Base-by-base conservation (phyloP, 2,888 invertebrate species). In the Pedicia rivosa region DNA sequence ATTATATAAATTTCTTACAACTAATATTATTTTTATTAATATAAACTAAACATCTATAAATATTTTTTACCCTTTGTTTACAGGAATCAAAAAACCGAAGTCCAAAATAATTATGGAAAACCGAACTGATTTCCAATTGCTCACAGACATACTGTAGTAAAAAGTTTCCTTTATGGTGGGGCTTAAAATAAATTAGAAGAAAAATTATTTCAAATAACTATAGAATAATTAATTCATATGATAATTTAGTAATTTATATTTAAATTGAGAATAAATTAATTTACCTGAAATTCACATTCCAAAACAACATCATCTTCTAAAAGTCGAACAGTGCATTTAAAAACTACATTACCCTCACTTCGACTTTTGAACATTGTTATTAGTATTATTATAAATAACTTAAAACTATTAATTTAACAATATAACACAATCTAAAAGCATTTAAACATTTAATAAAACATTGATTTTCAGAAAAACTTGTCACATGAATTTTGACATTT, bases 81-180 rank as follows among this genome's bases (percentile, higher is more conserved):
- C 77, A 74, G 40, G 74, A 68, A 62, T 92, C 92, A 46, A 90
- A 88, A 73, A 83, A 92, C 44, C 91, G 75, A 44, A 92, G 70
- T 9, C 92, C 92, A 61, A 94, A 88, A 62, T 91, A 92, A 64
- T 94, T 92, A 52, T 83, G 87, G 65, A 92, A 92, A 43, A 82
- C 72, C n/a, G n/a, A n/a, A n/a, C n/a, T n/a, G 46, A 94, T 75
- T 64, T 87, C 86, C 50, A 92, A 67, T 58, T 87, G 82, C 55
- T 83, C 79, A 63, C 90, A 92, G 45, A 90, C 80, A 67, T 83
- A 78, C 56, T 91, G 90, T 56, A 92, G 66, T 48, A 94, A 69
- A 63, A 78, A 82, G 62, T 81, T 82, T 43, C 91, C 90, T 63
- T 87, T 90, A 57, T 86, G 79, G 59, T 83, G 79, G 47, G 79